Evolutionary conservation across 2,888 invertebrate species (phyloP).

Genomic region (Epistrophe eligans): DNA sequence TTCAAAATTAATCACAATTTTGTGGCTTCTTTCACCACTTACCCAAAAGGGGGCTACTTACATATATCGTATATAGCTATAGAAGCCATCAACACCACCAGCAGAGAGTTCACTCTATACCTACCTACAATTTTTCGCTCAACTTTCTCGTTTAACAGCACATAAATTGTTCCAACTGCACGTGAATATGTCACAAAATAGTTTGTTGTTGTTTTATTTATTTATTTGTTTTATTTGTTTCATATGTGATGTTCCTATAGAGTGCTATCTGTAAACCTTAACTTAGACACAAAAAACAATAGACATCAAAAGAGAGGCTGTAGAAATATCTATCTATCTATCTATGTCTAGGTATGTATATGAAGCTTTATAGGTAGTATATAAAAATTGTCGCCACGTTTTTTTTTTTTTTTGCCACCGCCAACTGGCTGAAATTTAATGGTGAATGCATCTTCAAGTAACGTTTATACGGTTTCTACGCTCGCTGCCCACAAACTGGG

Average conservation of each 20-base stretch:
- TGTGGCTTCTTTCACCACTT: slow-evolving; percentile 68
- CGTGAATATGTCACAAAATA: slow-evolving; percentile 74
- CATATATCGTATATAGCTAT: background rate
- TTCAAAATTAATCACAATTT: slow-evolving; percentile 76
- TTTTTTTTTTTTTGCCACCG: slow-evolving; percentile 18
- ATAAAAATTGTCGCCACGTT: too few species aligned
- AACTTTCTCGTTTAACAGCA: slow-evolving; percentile 75
- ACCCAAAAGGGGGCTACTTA: slow-evolving; percentile 34
- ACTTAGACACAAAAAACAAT: slow-evolving; percentile 1
- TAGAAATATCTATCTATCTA: slow-evolving; percentile 14
- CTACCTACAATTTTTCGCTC: slow-evolving; percentile 49
- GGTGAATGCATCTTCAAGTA: slow-evolving; percentile 78
- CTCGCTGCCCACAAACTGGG: slow-evolving; percentile 82
- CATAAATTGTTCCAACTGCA: slow-evolving; percentile 74
- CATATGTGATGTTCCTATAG: slow-evolving; percentile 42
- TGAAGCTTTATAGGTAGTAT: too few species aligned
- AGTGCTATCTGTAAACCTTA: slow-evolving; percentile 15
- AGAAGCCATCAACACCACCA: background rate
- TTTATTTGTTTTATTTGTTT: slow-evolving; percentile 43
- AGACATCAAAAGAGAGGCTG: slow-evolving; percentile 29
- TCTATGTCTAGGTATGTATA: background rate
- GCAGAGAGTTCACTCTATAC: slow-evolving; percentile 30
- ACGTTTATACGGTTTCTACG: slow-evolving; percentile 84
- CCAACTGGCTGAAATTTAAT: slow-evolving; percentile 64
- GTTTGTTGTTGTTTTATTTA: slow-evolving; percentile 39